A percentile compares a stretch with the other conserved stretches of the same genome.
Evolutionary conservation across 2,888 invertebrate species (phyloP).

Genomic region (Mythimna albipuncta): DNA sequence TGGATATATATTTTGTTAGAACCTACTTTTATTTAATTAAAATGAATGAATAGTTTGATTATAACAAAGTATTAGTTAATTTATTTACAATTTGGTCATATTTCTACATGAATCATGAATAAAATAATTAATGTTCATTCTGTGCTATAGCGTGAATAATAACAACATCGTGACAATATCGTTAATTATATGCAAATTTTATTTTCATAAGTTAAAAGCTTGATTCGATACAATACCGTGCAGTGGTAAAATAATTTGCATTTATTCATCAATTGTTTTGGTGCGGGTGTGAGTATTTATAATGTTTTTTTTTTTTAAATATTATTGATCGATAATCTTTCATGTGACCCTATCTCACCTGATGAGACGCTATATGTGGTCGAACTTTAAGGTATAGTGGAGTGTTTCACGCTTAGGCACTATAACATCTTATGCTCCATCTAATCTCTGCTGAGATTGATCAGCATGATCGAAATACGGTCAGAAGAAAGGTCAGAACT

Average conservation of each 20-base stretch:
- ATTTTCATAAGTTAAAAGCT: background rate
- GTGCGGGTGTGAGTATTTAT: too few species aligned
- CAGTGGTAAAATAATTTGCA: background rate
- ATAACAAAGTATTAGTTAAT: background rate
- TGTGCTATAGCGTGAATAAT: background rate
- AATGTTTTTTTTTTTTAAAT: too few species aligned
- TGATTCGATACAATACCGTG: background rate
- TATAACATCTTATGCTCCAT: too few species aligned
- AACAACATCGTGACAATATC: background rate
- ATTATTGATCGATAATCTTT: too few species aligned
- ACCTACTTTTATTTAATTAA: background rate
- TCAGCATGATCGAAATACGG: too few species aligned
- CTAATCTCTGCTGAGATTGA: too few species aligned
- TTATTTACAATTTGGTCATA: conserved; percentile 33
- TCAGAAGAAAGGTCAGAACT: too few species aligned
- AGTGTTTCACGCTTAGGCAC: too few species aligned
- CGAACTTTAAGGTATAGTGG: too few species aligned
- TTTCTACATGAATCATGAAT: conserved; percentile 6
- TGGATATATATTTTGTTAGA: conserved; percentile 35
- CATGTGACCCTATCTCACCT: too few species aligned
- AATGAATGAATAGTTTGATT: background rate
- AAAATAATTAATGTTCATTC: background rate
- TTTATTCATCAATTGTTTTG: background rate
- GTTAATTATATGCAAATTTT: background rate
- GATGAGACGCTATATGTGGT: too few species aligned